Conservation (phyloP, 1,140 invertebrate species). For the Penaeus chinensis region DNA sequence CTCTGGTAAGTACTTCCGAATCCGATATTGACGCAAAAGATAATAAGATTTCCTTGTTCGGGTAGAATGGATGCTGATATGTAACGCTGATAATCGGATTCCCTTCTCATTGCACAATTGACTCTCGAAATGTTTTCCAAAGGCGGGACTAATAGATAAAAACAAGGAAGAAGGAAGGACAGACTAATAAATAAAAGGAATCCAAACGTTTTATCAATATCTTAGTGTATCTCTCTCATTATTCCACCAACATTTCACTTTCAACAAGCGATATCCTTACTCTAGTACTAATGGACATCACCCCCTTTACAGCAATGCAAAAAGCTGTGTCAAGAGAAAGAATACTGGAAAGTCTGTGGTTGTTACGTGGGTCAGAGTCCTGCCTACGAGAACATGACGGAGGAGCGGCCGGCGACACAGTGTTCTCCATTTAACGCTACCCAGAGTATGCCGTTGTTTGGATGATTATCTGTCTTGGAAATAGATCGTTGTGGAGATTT, state of each 20-base stretch:
- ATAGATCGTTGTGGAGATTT: too few relatives aligned
- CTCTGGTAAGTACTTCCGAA: neutral
- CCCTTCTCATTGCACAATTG: neutral
- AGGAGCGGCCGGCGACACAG: too few relatives aligned
- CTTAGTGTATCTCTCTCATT: neutral
- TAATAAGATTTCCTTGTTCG: too few relatives aligned
- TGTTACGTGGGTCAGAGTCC: constrained; percentile 26
- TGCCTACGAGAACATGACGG: neutral
- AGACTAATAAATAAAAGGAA: neutral
- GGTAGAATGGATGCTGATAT: too few relatives aligned
- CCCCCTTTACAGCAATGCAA: constrained; percentile 18
- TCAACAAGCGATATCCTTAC: too few relatives aligned
- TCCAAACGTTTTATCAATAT: neutral
- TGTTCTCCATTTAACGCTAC: neutral
- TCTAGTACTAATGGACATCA: too few relatives aligned
- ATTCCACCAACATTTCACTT: too few relatives aligned
- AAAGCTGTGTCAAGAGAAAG: constrained; percentile 31
- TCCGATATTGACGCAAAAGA: too few relatives aligned
- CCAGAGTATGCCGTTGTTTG: neutral
- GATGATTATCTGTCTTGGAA: too few relatives aligned
- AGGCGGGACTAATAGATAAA: neutral
- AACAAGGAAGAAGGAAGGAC: too few relatives aligned
- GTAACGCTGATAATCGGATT: too few relatives aligned
- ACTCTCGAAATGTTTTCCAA: too few relatives aligned
- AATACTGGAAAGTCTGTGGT: neutral